Evolutionary conservation across 2,113 vertebrate species (phyloP).

Genomic region (Grallaria varia): DNA sequence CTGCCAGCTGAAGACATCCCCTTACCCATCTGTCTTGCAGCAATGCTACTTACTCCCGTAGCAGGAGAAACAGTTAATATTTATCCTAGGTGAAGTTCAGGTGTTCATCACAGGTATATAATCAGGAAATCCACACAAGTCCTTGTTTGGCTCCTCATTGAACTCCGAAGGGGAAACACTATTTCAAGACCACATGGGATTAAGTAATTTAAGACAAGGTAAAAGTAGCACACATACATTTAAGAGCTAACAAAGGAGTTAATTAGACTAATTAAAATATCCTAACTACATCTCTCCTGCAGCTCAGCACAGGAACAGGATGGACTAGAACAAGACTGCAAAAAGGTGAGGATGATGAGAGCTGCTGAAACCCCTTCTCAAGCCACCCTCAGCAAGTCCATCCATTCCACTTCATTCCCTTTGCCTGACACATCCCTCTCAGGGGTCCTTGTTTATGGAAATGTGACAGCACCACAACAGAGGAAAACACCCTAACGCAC

Average conservation of each 20-base stretch:
- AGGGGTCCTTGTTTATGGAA: neutral
- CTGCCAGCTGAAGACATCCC: neutral
- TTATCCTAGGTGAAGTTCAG: neutral
- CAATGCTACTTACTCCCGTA: neutral
- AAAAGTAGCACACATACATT: neutral
- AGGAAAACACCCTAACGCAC: neutral
- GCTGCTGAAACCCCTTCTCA: neutral
- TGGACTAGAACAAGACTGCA: neutral
- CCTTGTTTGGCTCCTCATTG: neutral
- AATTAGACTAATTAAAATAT: neutral
- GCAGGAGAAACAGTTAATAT: neutral
- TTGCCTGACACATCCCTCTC: rapidly evolving
- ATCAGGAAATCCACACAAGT: neutral
- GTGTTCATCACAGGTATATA: neutral
- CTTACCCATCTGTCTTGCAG: neutral
- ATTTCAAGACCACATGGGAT: neutral
- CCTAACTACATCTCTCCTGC: rapidly evolving
- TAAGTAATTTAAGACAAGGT: neutral
- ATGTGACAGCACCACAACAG: rapidly evolving
- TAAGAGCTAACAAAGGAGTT: neutral
- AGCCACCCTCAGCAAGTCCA: neutral
- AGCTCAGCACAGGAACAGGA: neutral
- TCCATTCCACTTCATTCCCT: neutral
- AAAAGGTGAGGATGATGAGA: neutral
- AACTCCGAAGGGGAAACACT: neutral